Evolutionary conservation across 2,113 vertebrate genomes (phyloP).

Genomic region (Mesitornis unicolor): DNA sequence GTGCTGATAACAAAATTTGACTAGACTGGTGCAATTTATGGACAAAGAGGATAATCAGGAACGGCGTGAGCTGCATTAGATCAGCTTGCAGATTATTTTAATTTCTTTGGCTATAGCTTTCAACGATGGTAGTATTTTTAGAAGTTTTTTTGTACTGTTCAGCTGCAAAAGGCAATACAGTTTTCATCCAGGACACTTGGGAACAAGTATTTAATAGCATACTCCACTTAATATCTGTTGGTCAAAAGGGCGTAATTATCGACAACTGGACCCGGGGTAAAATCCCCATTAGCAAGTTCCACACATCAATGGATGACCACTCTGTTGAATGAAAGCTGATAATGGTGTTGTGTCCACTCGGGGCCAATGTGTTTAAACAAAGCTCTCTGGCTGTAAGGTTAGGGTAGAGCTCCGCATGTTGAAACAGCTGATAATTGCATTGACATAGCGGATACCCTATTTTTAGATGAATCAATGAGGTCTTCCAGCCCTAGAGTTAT

Average conservation of each 20-base stretch:
- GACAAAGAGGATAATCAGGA: neutral
- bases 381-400: neutral
- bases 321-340: neutral
- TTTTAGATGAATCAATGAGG: conserved; percentile 34
- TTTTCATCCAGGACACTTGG: neutral
- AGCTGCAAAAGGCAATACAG: neutral
- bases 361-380: neutral
- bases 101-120: neutral
- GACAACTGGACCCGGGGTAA: neutral
- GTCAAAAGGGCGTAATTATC: neutral
- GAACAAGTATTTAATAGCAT: neutral
- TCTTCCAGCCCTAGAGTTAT: neutral
- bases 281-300: conserved; percentile 56
- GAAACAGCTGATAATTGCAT: conserved; percentile 11
- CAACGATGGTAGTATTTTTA: accelerated
- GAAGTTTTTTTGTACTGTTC: neutral
- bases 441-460: neutral
- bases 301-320: conserved; percentile 27
- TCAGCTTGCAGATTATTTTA: neutral
- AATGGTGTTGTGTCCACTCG: neutral
- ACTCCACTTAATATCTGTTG: neutral
- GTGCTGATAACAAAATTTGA: neutral
- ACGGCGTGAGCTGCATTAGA: neutral
- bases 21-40: neutral
- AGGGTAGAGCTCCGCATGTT: neutral